A percentile compares a stretch with the other conserved stretches of the same genome.
Conservation (phyloP, 2,797 vertebrate genomes). For the Emys orbicularis region DNA sequence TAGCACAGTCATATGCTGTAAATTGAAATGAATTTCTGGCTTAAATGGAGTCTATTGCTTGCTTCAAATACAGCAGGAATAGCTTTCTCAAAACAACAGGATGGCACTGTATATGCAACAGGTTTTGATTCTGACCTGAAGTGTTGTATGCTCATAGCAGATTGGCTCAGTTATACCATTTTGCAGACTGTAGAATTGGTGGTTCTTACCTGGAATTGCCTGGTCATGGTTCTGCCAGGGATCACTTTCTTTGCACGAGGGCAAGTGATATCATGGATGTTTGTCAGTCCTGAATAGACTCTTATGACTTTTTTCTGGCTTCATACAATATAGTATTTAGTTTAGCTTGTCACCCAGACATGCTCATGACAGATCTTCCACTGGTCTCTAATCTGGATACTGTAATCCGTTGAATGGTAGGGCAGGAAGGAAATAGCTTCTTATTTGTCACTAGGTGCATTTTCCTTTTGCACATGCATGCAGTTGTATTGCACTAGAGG, state of each 20-base stretch:
- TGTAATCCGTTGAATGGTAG: neutral
- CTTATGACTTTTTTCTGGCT: neutral
- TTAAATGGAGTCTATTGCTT: neutral
- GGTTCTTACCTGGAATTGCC: neutral
- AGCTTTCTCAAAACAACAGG: neutral
- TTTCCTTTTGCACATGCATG: neutral
- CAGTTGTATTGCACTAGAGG: neutral
- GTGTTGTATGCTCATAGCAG: neutral
- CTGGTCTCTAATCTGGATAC: neutral
- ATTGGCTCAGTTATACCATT: neutral
- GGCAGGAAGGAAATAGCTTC: neutral
- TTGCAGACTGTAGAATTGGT: neutral
- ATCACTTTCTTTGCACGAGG: neutral
- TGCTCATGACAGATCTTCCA: neutral
- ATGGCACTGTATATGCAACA: neutral
- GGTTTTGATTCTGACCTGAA: neutral
- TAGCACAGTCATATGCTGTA: neutral
- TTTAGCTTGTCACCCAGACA: neutral
- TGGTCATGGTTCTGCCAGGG: neutral
- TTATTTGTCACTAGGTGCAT: neutral
- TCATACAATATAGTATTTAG: neutral
- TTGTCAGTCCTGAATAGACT: neutral
- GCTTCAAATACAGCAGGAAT: neutral
- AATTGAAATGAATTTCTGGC: neutral
- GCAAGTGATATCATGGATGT: neutral